Base-by-base conservation (phyloP, 2,888 invertebrate genomes). In the Idaea dimidiata region DNA sequence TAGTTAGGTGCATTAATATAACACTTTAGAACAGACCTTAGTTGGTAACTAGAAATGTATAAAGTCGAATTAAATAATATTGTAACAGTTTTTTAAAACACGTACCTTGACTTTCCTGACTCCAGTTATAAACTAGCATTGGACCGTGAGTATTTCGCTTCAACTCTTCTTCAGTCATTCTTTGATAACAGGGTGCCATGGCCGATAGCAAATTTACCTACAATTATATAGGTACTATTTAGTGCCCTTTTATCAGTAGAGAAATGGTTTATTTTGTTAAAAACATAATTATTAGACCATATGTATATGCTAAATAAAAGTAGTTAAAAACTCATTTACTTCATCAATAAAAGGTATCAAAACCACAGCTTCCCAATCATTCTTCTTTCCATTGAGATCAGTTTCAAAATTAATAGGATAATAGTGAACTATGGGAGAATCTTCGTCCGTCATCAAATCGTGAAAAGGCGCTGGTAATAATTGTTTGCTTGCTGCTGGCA, bases 291-390 rank as follows among this genome's bases (percentile, higher is more conserved):
- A 10, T 3, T 43, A 7, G 7, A 43, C 7, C 14, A 33, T 5
- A 10, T 10, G 33, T 33, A 33, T 33, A 7, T 33, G 8, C 8
- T 33, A 33, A 6, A 33, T 33, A 6, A 24, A 24, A 33, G 5
- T 33, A 33, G 33, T 33, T n/a, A 24, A 55, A 55, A 55, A 17
- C 7, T 5, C 16, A 62, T 75, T 70, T 73, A 94, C 95, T 91
- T 98, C 97, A 73, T 98, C 96, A 75, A 99, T 98, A 75, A 99
- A 98, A 0, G 98, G 98, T 79, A 99, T 97, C 0, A 98, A 93
- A 1, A 98, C 97, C 0, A 99, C 96, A 0, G 98, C 98, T 83
- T 99, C 99, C 99, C 99, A 99, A 71, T 98, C 98, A 78, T 98
- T 97, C 75, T 94, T 94, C 86, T 99, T 99, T 6, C 99, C 99